Base-by-base conservation (phyloP, 2,797 vertebrate genomes). In the Danio kyathit region DNA sequence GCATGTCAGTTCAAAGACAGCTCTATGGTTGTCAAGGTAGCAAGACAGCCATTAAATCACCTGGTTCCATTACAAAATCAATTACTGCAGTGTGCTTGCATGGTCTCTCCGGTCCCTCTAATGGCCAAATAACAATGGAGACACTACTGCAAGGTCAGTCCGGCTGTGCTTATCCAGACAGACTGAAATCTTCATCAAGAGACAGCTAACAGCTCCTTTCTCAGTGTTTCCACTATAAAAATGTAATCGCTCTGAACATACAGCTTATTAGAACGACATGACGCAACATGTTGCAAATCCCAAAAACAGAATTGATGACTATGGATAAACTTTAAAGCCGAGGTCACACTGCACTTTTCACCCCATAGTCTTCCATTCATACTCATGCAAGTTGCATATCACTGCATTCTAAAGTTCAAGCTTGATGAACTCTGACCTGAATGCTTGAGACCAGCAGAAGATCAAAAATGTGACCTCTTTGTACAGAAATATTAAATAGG, bases 61-160 rank as follows among this genome's bases (percentile, higher is more conserved):
- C 95, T 94, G 94, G 92, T 95, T 94, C 95, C 94, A 96, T 97
- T 97, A 97, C 93, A 96, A 95, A 97, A 97, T 98, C 97, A 97
- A 98, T 98, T 95, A 95, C 93, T 91, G 94, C 86, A 90, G 93
- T 86, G 92, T 91, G 93, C 94, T 95, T 93, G 91, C 90, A 92
- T 91, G 90, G 92, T 90, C 92, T 91, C 87, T 90, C 90, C 90
- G 61, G 90, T 69, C 91, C 90, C 90, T 90, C 90, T 89, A 94
- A 94, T 93, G 91, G 93, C 89, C 91, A 94, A 95, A 96, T 89
- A 81, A 92, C 94, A 95, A 89, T 86, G 86, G 90, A 93, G 89
- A 93, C 79, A 86, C 89, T 89, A 86, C 88, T 87, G 91, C 92
- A 94, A 93, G 94, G 95, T 95, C 91, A 94, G 90, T 83, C 91